Percentiles rank a stretch among this genome's conserved stretches.
Conservation (phyloP, 2,113 vertebrate genomes). For the Sapayoa aenigma region DNA sequence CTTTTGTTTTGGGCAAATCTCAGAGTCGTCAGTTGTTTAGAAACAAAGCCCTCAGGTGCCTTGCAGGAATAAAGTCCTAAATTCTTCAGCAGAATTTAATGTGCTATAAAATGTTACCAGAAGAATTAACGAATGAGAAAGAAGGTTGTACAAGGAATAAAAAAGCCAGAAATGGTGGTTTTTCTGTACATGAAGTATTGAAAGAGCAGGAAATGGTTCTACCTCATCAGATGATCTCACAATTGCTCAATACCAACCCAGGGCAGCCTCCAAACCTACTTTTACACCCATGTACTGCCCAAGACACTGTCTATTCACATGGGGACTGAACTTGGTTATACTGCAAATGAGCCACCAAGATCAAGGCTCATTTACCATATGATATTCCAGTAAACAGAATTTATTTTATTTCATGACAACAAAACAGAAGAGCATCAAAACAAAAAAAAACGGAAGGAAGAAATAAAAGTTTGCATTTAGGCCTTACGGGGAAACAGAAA, state of each 20-base stretch:
- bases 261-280: neutral
- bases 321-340: neutral
- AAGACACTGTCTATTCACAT: neutral
- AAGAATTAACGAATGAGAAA: neutral
- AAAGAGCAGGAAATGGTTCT: neutral
- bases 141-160: neutral
- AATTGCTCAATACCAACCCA: neutral
- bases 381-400: neutral
- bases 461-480: neutral
- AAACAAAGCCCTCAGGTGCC: neutral
- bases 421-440: slow-evolving; percentile 10
- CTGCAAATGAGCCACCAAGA: neutral
- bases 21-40: neutral
- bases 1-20: neutral
- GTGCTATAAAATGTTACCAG: neutral
- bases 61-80: neutral
- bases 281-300: neutral
- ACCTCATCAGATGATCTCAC: neutral
- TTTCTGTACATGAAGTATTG: too few species aligned
- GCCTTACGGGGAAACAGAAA: neutral
- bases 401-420: neutral
- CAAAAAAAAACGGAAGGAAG: neutral
- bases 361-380: neutral
- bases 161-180: neutral
- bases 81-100: neutral